Conservation (phyloP, 2,113 vertebrate species). For the Rhegmatorhina hoffmannsi region DNA sequence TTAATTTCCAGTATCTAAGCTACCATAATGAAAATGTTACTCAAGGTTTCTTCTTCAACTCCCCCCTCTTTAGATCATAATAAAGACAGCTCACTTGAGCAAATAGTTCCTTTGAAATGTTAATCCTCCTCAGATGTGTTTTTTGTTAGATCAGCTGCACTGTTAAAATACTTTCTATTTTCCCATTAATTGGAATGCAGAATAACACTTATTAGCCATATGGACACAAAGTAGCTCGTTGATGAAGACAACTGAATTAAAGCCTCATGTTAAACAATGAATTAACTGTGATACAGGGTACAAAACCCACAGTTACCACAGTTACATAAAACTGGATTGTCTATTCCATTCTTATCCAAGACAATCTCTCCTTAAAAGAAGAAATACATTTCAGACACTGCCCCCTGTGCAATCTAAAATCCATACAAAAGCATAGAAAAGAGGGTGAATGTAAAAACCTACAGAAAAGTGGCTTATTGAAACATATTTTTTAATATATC, state of each 20-base stretch:
- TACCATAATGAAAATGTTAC: constrained; percentile 65
- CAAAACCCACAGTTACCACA: neutral
- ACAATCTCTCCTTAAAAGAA: neutral
- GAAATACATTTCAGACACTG: neutral
- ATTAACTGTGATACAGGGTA: constrained; percentile 32
- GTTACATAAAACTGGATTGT: neutral
- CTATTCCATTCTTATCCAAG: neutral
- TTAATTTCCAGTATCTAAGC: constrained; percentile 67
- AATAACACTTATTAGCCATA: constrained; percentile 67
- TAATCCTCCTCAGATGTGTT: constrained; percentile 69
- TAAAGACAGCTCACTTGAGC: constrained; percentile 70
- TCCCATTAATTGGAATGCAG: constrained; percentile 58
- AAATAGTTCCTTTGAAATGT: constrained; percentile 74
- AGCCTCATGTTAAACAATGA: constrained; percentile 37
- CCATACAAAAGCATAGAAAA: neutral
- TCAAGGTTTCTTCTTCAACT: constrained; percentile 63
- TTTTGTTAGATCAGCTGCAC: constrained; percentile 74
- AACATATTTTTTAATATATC: neutral
- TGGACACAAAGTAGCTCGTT: constrained; percentile 63
- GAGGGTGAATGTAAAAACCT: neutral
- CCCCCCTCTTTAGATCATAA: constrained; percentile 50
- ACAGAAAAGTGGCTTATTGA: neutral
- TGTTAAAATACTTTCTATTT: constrained; percentile 70
- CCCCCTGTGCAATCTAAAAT: neutral
- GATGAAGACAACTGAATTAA: constrained; percentile 65